Percentiles rank a stretch among this genome's conserved stretches.
Evolutionary conservation across 2,797 vertebrate species (phyloP).

Genomic region (Paedocypris micromegethes): DNA sequence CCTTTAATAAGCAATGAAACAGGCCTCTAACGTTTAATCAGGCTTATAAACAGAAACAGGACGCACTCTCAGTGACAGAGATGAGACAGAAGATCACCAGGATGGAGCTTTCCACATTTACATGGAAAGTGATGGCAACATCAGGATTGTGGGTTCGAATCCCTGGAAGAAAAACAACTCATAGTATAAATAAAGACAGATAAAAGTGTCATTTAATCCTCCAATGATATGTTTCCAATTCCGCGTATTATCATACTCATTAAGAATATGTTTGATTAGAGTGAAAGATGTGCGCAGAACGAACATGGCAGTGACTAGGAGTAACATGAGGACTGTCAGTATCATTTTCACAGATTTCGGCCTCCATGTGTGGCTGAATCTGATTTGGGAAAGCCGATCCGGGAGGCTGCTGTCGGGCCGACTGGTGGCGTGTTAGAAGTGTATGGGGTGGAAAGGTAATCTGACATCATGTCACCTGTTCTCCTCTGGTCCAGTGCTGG

Average conservation of each 20-base stretch:
- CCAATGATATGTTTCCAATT: too few species aligned
- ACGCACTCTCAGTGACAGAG: too few species aligned
- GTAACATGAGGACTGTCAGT: constrained; percentile 32
- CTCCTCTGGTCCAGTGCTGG: constrained; percentile 21
- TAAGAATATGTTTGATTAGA: background rate
- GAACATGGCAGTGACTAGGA: constrained; percentile 8
- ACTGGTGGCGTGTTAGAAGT: constrained; percentile 36
- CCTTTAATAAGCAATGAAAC: background rate
- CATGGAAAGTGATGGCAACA: too few species aligned
- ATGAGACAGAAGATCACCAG: too few species aligned
- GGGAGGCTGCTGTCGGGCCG: constrained; percentile 34
- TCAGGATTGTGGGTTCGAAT: too few species aligned
- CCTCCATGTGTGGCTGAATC: constrained; percentile 31
- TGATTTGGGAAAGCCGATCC: constrained; percentile 44
- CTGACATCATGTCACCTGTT: constrained; percentile 45
- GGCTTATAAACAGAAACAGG: background rate
- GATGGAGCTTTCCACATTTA: too few species aligned
- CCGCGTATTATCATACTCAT: too few species aligned
- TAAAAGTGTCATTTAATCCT: too few species aligned
- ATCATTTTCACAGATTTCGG: constrained; percentile 42
- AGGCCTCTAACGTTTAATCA: background rate
- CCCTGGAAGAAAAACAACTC: too few species aligned
- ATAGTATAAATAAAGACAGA: too few species aligned
- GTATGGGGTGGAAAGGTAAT: constrained; percentile 46
- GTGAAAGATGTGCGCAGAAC: constrained; percentile 1